Base-by-base conservation (phyloP, 2,888 invertebrate genomes). In the Tribolium freemani region DNA sequence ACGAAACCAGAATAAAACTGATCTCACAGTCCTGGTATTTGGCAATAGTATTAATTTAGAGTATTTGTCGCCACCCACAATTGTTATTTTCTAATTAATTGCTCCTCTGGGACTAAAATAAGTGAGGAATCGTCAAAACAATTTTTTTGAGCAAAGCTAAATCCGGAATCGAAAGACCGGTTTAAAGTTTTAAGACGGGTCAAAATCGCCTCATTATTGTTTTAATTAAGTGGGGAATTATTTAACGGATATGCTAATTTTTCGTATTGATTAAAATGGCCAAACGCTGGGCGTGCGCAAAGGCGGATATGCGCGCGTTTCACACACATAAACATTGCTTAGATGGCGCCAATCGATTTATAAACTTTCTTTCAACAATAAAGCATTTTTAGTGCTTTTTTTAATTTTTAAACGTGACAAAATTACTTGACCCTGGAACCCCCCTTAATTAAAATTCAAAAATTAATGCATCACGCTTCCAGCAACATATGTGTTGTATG, bases 1-100 rank as follows among this genome's bases (percentile, higher is more conserved):
- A 66, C 71, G 57, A 60, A 66, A 66, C 69, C 50, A 64, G 64
- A 83, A 83, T 83, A 83, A 82, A 79, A 80, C 80, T 84, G 84
- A 84, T 79, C 79, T 84, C 84, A 84, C 78, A 78, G 83, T 83
- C 83, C 78, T 74, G 81, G 83, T 76, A 84, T 83, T 83, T 82
- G 81, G 81, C 82, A 80, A 77, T 78, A 79, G 70, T 74, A 77
- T 80, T 77, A 81, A 79, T 77, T 64, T 72, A 69, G 61, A 46
- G 72, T 66, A 66, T 53, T 67, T 69, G 72, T 69, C 69, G 69
- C 50, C 72, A 56, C 69, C 72, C 72, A 72, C 72, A 68, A 69
- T 60, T 69, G 53, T 58, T 61, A 51, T 1, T 68, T 26, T 44
- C 45, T 50, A 10, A 60, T 53, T 63, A 63, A 63, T 63, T 61